Base-by-base conservation (phyloP, 23 tunicate species). In the Styela plicata region DNA sequence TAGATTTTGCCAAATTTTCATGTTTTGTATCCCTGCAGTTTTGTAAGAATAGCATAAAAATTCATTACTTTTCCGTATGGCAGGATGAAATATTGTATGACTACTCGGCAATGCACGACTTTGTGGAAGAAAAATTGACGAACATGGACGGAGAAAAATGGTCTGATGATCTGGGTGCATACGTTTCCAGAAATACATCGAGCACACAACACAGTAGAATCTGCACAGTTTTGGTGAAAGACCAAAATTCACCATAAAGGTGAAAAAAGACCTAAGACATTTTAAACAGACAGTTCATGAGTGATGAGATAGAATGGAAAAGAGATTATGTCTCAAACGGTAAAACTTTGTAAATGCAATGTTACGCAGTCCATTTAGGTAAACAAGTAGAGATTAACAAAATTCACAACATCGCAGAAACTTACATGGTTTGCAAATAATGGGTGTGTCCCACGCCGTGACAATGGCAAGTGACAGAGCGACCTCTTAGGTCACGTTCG, bases 51-150 rank as follows among this genome's bases (percentile, higher is more conserved):
- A n/a, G n/a, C n/a, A n/a, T n/a, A n/a, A n/a, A n/a, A n/a, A n/a
- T n/a, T n/a, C n/a, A n/a, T n/a, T n/a, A n/a, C n/a, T n/a, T n/a
- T n/a, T n/a, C n/a, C n/a, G n/a, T n/a, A n/a, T 31, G 79, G 33
- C 81, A 76, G 81, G 81, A 76, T 44, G 26, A 24, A 26, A 44
- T 76, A 16, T n/a, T 76, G 0, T 76, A 76, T 53, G 66, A 76
- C 64, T 76, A 76, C 44, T 76, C 44, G n/a, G n/a, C 65, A 76
- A 76, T 30, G 44, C n/a, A n/a, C 21, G 37, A 76, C 63, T 16
- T 29, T 76, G 31, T 76, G 81, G 81, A 21, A 24, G n/a, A n/a
- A 76, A 76, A 76, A 53, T 76, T 7, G 81, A 53, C 52, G 29
- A 29, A 17, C 44, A 76, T 57, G 81, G 81, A 7, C 33, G 27